Conservation (phyloP, 1,140 invertebrate genomes). For the Saxidomus purpurata region DNA sequence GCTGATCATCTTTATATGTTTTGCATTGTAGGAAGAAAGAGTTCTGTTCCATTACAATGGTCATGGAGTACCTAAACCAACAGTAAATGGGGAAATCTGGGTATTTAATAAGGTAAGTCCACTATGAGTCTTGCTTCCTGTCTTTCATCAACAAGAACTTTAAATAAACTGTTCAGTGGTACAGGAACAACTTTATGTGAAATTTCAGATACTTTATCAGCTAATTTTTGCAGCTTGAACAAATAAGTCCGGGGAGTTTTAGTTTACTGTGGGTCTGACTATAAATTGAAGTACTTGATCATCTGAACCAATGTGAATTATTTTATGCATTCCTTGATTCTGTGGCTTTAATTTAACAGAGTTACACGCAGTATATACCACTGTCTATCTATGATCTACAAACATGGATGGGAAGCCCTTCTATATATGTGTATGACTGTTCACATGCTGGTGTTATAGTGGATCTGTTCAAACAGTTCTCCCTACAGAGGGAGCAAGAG, state of each 20-base stretch:
- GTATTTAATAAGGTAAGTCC: constrained; percentile 99
- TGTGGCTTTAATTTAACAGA: constrained; percentile 89
- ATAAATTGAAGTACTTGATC: no score
- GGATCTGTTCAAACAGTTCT: constrained; percentile 96
- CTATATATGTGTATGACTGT: constrained; percentile 99
- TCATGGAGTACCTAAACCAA: constrained; percentile 99
- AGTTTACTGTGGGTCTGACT: no score
- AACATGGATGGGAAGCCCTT: constrained; percentile 99
- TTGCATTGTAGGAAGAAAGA: constrained; percentile 96
- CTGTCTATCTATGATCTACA: constrained; percentile 99
- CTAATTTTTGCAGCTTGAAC: no score
- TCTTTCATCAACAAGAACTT: no score
- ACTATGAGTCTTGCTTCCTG: no score
- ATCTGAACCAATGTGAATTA: no score
- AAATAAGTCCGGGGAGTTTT: no score
- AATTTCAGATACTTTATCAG: no score
- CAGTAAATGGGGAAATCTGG: constrained; percentile 99
- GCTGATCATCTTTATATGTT: no score
- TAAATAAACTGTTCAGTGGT: no score
- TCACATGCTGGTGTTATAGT: constrained; percentile 99
- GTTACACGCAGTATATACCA: constrained; percentile 99
- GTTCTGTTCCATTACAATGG: constrained; percentile 99
- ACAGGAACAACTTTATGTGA: no score
- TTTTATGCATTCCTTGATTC: no score
- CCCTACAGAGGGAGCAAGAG: constrained; percentile 96